These are phyloP conservation scores for Kryptolebias ocellatus DNA, from an alignment of 2,797 vertebrate species.

Conservation along the genomic window DNA sequence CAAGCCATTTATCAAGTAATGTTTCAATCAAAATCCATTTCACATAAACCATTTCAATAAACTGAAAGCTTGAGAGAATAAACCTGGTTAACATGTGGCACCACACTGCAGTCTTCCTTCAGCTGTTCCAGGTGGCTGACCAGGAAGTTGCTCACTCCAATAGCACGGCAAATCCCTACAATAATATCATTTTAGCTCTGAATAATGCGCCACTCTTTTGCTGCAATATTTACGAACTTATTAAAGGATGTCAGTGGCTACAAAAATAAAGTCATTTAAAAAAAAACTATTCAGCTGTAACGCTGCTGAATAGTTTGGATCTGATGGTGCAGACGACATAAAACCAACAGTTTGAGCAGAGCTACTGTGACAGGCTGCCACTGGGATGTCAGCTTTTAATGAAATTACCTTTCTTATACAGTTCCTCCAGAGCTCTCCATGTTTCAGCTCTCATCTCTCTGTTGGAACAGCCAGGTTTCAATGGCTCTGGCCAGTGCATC, in stretches of 20 bases:
- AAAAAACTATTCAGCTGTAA: background rate
- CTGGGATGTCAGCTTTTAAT: background rate
- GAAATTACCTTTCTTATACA: constrained; percentile 77
- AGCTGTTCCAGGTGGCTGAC: constrained; percentile 85
- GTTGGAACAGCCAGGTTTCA: constrained; percentile 62
- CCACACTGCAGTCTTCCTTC: constrained; percentile 80
- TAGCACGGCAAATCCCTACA: constrained; percentile 81
- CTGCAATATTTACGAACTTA: background rate
- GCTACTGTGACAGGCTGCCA: background rate
- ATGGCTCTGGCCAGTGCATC: constrained; percentile 82
- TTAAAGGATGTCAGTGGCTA: background rate
- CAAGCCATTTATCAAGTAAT: background rate
- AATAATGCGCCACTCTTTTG: background rate
- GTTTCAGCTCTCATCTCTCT: constrained; percentile 81
- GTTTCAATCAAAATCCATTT: background rate
- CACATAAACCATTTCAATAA: background rate
- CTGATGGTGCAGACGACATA: background rate
- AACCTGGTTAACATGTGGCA: constrained; percentile 85
- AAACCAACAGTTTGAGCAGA: background rate
- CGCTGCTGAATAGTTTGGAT: background rate
- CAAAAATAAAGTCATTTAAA: background rate
- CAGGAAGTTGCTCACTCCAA: constrained; percentile 89
- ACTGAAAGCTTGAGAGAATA: background rate
- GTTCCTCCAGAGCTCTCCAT: constrained; percentile 81
- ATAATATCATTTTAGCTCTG: background rate